Conservation (phyloP, 2,113 vertebrate species). For the Poeciliopsis retropinna region DNA sequence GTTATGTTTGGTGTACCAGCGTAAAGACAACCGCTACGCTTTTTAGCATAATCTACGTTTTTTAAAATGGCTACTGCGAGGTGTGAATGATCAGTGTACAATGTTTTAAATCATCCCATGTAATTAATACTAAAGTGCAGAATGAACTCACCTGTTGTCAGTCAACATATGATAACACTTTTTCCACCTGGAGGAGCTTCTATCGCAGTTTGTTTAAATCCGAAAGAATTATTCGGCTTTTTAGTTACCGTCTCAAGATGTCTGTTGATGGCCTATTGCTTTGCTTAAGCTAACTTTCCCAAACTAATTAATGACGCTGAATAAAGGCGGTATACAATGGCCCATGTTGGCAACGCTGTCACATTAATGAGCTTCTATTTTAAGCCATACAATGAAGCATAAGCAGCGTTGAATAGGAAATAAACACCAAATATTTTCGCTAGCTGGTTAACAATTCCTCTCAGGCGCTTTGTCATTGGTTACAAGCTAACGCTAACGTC, state of each 20-base stretch:
- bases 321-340: background rate
- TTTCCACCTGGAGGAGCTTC: slow-evolving; percentile 19
- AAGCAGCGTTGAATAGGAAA: background rate
- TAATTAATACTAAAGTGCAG: background rate
- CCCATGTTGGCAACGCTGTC: slow-evolving; percentile 19
- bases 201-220: slow-evolving; percentile 16
- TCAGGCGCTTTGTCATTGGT: slow-evolving; percentile 26
- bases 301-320: slow-evolving; percentile 19
- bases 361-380: background rate
- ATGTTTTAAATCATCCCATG: background rate
- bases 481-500: slow-evolving; percentile 41
- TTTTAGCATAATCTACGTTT: background rate
- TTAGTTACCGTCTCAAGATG: slow-evolving; percentile 4
- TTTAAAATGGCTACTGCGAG: slow-evolving; percentile 5
- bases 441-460: slow-evolving; percentile 20
- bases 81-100: background rate
- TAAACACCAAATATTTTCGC: background rate
- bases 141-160: slow-evolving; percentile 76
- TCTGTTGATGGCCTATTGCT: slow-evolving; percentile 34
- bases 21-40: background rate
- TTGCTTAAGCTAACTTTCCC: slow-evolving; percentile 24
- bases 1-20: background rate
- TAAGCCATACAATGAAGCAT: background rate
- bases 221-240: background rate
- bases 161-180: slow-evolving; percentile 77